Conservation (phyloP, 1,140 invertebrate species). For the Hyles vespertilio region DNA sequence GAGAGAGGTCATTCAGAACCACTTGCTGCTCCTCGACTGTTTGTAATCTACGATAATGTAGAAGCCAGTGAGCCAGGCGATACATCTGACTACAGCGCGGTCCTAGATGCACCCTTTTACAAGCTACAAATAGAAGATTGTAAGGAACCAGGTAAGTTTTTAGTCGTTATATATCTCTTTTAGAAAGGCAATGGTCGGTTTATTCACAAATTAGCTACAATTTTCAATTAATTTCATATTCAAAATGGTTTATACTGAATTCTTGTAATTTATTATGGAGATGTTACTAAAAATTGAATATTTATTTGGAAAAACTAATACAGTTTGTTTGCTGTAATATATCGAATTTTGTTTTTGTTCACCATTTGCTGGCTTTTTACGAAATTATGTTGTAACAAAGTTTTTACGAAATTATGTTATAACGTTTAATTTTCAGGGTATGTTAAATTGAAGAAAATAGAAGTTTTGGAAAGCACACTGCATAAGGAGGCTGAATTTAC, state of each 20-base stretch:
- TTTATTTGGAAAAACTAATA: too few species aligned
- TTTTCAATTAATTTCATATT: too few species aligned
- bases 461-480: constrained; percentile 63
- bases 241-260: too few species aligned
- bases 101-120: constrained; percentile 79
- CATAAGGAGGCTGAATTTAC: constrained; percentile 45
- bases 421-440: constrained; percentile 67
- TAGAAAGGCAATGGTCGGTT: too few species aligned
- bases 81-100: constrained; percentile 77
- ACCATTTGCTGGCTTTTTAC: too few species aligned
- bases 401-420: not conserved
- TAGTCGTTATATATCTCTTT: too few species aligned
- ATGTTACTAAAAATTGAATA: too few species aligned
- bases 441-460: constrained; percentile 73
- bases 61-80: constrained; percentile 81
- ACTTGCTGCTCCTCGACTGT: constrained; percentile 80
- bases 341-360: too few species aligned
- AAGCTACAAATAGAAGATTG: constrained; percentile 81
- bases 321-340: too few species aligned
- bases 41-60: constrained; percentile 85
- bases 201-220: too few species aligned
- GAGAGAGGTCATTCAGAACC: constrained; percentile 68
- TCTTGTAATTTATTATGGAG: too few species aligned
- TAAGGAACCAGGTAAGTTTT: constrained; percentile 73
- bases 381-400: too few species aligned